These are phyloP conservation scores for Bubalus kerabau DNA, from an alignment of 2,113 vertebrate species.

Conservation along the genomic window DNA sequence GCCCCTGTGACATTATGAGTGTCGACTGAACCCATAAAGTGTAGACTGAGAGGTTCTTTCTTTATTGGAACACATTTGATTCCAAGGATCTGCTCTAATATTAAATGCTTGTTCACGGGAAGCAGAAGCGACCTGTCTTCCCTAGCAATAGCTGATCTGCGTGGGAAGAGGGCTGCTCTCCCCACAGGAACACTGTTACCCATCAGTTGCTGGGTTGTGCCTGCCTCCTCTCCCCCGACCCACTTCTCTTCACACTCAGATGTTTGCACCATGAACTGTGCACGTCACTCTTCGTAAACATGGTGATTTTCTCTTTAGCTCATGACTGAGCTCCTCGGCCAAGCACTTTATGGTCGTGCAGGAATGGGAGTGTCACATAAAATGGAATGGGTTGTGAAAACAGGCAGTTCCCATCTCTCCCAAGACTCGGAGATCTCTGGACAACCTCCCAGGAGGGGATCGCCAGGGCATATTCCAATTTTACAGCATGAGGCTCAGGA, in stretches of 20 bases:
- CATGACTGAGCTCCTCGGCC: constrained; percentile 4
- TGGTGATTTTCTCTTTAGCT: constrained; percentile 34
- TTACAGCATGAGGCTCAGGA: constrained; percentile 39
- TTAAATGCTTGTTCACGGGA: neutral
- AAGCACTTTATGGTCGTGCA: constrained; percentile 20
- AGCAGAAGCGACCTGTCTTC: neutral
- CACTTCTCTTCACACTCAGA: neutral
- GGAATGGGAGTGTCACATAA: constrained; percentile 44
- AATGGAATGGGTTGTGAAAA: constrained; percentile 29
- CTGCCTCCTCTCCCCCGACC: rapidly evolving
- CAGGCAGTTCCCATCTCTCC: neutral
- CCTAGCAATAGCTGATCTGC: neutral
- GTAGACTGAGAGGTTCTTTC: neutral
- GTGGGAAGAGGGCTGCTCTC: neutral
- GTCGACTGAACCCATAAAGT: neutral
- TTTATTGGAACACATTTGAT: neutral
- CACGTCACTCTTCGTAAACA: neutral
- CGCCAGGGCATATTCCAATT: neutral
- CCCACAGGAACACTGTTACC: neutral
- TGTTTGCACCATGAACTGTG: neutral
- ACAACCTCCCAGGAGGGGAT: constrained; percentile 19
- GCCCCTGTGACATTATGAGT: neutral
- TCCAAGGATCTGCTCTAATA: neutral
- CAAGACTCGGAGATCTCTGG: neutral
- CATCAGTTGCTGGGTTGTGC: neutral